Evolutionary conservation across 1,140 invertebrate genomes (phyloP), one percentile per base, ranked within the genome.

Genomic region (Drosophila orosa): DNA sequence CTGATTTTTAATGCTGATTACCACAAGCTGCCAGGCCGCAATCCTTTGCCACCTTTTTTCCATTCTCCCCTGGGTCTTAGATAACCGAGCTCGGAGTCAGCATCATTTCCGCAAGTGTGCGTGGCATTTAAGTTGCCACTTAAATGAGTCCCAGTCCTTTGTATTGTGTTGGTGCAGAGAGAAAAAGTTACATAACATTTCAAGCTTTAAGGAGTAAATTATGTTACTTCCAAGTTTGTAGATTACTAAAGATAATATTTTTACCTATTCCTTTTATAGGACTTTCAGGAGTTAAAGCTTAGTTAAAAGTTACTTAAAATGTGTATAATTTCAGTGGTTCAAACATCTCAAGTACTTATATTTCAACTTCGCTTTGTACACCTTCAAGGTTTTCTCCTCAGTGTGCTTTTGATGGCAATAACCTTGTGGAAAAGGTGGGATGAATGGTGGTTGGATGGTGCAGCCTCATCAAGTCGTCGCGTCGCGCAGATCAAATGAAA

Each of bases 401-500:
- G 60, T 40, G 35, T 60, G 13, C 19, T 35, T 48, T 24, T 56
- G 48, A 24, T 77, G 73, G 44, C 73, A 77, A 69, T 66, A 69
- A 69, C 73, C 73, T 71, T 71, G 66, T 35, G 65, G 50, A 22
- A 22, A 37, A 19, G 31, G 31, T 22, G 17, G 19, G n/a, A 24
- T 44, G 54, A 3, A n/a, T 35, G 39, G 29, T 12, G 42, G 22
- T 35, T 5, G 33, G 54, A 33, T 59, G 60, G 37, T 69, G 63
- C 63, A 81, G 55, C 62, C 69, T 79, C 78, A 86, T 85, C 78
- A 85, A 86, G 78, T 66, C 62, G 69, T 76, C 82, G 79, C 83
- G 78, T 65, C 63, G 83, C 74, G 42, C 86, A 90, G 79, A 83
- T 90, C 87, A 90, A 90, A 90, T 90, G 82, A 90, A 90, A 90